Base-by-base conservation (phyloP, 2,888 invertebrate genomes). In the Lycophotia porphyrea region DNA sequence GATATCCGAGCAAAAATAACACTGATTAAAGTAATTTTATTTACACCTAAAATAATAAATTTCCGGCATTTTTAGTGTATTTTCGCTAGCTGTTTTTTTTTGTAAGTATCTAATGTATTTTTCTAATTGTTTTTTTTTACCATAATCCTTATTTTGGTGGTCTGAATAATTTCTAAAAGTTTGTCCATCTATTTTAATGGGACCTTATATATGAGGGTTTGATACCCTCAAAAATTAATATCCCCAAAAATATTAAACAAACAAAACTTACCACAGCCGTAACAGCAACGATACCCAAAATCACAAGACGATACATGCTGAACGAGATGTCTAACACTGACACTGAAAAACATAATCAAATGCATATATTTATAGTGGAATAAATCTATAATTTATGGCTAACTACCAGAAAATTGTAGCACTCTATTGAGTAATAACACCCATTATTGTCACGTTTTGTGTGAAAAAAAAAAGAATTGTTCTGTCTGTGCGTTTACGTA, bases 361-460 rank as follows among this genome's bases (percentile, higher is more conserved):
- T 34, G n/a, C 65, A 65, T 64, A 76, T 82, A 67, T 79, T 67
- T 82, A 80, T 80, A 82, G 47, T 18, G n/a, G 31, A 1, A 36
- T 2, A 63, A 31, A 74, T 64, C 27, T 65, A 68, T 70, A 65
- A 80, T 74, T 74, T 42, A 58, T 68, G 69, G 47, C 52, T 80
- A 90, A 90, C 84, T 71, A 86, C 83, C 88, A 86, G 85, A 89
- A 90, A 90, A 90, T 90, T 86, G 78, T 80, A 67, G 76, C 73
- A 82, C 34, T 69, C 9, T 47, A 65, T 49, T 52, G 24, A 76
- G 71, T 71, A 65, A 60, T 71, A 55, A 80, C 58, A 24, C 71
- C 21, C 39, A 55, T 60, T 52, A 69, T 64, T 42, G 63, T 81
- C 70, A 85, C 49, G 60, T 55, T 61, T 21, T 61, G 34, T 73